phyloP scores from a whole-genome alignment of 2,797 vertebrate genomes.

The Natrix natrix region DNA sequence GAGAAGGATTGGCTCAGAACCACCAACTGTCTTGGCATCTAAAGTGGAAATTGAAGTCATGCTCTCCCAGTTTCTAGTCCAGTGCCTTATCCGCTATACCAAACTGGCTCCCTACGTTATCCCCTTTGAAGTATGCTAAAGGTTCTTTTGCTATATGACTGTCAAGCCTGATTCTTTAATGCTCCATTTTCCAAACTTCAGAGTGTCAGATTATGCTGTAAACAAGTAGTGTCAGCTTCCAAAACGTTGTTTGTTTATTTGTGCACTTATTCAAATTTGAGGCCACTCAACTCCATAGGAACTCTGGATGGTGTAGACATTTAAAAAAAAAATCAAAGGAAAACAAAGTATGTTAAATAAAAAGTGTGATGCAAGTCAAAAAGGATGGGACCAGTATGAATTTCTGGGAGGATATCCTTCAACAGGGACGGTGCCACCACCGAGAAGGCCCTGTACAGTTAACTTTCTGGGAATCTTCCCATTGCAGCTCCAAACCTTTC shows the following conservation, averaged over 20 bases:
- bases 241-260: not conserved
- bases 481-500: not conserved
- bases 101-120: not conserved
- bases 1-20: not conserved
- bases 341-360: not conserved
- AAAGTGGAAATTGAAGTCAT: not conserved
- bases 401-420: not conserved
- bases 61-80: not conserved
- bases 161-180: not conserved
- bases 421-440: not conserved
- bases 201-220: not conserved
- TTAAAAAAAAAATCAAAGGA: not conserved
- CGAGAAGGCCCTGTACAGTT: not conserved
- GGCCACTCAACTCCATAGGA: not conserved
- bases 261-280: not conserved
- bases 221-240: not conserved
- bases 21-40: not conserved
- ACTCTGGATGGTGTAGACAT: not conserved
- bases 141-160: not conserved
- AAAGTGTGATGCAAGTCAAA: not conserved
- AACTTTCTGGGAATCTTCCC: not conserved
- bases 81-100: not conserved
- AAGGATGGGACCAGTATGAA: not conserved
- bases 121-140: not conserved
- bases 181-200: not conserved